Conservation (phyloP, 2,888 invertebrate genomes). For the Polydrusus tereticollis region DNA sequence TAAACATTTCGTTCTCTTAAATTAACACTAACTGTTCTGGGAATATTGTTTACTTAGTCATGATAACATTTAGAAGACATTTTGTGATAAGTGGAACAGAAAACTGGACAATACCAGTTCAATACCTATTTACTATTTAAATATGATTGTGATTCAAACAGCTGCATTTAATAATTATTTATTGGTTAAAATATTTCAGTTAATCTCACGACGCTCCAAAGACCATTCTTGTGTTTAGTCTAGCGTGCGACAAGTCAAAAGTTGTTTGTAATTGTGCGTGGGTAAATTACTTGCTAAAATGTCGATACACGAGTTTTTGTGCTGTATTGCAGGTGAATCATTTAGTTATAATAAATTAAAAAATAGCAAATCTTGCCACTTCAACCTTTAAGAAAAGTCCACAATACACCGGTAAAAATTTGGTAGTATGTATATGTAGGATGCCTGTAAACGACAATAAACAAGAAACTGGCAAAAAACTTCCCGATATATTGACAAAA, state of each 20-base stretch:
- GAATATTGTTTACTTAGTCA: not conserved
- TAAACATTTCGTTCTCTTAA: not conserved
- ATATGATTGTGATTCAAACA: not conserved
- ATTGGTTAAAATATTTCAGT: not conserved
- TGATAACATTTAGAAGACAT: not conserved
- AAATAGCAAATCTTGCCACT: no score
- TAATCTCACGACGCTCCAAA: not conserved
- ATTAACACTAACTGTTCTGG: not conserved
- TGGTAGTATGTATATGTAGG: no score
- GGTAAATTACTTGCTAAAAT: not conserved
- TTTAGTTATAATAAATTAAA: no score
- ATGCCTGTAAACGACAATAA: no score
- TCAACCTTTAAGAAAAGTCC: no score
- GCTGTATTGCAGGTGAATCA: slow-evolving; percentile 6
- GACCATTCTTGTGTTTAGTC: slow-evolving; percentile 8
- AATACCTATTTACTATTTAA: not conserved
- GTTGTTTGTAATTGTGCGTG: not conserved
- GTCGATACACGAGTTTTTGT: slow-evolving; percentile 7
- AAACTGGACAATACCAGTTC: not conserved
- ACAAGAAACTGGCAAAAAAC: no score
- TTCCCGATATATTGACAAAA: no score
- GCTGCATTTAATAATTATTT: slow-evolving; percentile 10
- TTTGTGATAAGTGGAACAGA: not conserved
- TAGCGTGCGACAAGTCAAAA: not conserved
- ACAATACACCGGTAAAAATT: no score